These are phyloP conservation scores for Eulemur rufifrons DNA, from an alignment of 2,113 vertebrate genomes.

Conservation along the genomic window DNA sequence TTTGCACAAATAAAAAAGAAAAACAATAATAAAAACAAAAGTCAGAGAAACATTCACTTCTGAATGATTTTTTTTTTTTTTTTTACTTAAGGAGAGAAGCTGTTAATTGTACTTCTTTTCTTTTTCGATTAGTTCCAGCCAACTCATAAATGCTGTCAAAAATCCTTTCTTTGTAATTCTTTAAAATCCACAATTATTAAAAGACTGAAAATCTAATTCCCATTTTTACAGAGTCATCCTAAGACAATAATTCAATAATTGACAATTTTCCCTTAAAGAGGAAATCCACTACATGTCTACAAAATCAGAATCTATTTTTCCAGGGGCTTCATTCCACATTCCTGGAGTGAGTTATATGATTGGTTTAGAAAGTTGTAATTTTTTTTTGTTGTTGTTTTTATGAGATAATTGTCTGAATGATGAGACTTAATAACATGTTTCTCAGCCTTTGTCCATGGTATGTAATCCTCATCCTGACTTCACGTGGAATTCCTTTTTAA, in stretches of 20 bases:
- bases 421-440: constrained; percentile 77
- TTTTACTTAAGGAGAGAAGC: background rate
- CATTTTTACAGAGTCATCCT: constrained; percentile 58
- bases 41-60: background rate
- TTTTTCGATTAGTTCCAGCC: background rate
- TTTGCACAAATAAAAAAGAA: too few species aligned
- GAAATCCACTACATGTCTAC: constrained; percentile 75
- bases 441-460: constrained; percentile 63
- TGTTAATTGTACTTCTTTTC: background rate
- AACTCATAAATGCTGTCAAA: constrained; percentile 23
- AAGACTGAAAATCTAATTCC: constrained; percentile 38
- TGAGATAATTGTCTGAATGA: constrained; percentile 78
- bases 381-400: constrained; percentile 60
- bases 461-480: constrained; percentile 46
- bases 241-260: constrained; percentile 73
- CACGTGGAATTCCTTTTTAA: constrained; percentile 55
- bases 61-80: background rate
- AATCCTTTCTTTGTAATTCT: background rate
- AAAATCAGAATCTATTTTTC: constrained; percentile 64
- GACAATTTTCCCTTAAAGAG: constrained; percentile 76
- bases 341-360: constrained; percentile 76
- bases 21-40: too few species aligned
- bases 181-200: constrained; percentile 30
- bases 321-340: constrained; percentile 71
- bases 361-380: constrained; percentile 80